Evolutionary conservation across 2,113 vertebrate genomes (phyloP).

Genomic region (Corythornis vintsioides): DNA sequence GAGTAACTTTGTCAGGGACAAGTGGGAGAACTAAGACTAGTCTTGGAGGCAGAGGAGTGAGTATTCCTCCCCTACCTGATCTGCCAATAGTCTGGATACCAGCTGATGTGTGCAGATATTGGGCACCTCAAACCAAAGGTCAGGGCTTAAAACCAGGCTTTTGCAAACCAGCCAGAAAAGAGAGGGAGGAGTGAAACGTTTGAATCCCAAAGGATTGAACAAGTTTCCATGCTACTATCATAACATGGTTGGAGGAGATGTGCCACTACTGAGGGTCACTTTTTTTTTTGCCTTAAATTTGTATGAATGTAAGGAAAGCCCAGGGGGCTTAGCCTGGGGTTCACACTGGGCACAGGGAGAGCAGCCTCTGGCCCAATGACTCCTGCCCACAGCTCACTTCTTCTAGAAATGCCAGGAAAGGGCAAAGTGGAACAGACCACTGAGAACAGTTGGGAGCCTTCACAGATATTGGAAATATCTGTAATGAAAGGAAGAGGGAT

Average conservation of each 20-base stretch:
- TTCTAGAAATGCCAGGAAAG: constrained; percentile 51
- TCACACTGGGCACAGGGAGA: background rate
- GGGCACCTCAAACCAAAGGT: background rate
- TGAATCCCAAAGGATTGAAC: background rate
- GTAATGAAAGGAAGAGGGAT: background rate
- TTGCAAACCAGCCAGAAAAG: background rate
- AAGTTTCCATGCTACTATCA: background rate
- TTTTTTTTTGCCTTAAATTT: background rate
- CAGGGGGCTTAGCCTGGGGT: background rate
- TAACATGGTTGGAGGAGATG: background rate
- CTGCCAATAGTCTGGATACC: background rate
- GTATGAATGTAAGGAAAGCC: background rate
- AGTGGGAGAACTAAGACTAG: background rate
- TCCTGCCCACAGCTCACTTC: background rate
- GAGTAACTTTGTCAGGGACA: background rate
- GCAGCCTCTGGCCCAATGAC: background rate
- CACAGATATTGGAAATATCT: background rate
- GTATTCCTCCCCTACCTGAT: background rate
- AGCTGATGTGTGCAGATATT: background rate
- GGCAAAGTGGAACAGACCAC: constrained; percentile 4
- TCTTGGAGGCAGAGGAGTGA: background rate
- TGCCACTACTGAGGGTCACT: accelerated
- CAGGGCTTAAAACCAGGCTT: background rate
- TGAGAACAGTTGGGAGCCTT: background rate
- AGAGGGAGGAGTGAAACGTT: background rate